Conservation (phyloP, 2,888 invertebrate genomes). For the Torymus auratus region DNA sequence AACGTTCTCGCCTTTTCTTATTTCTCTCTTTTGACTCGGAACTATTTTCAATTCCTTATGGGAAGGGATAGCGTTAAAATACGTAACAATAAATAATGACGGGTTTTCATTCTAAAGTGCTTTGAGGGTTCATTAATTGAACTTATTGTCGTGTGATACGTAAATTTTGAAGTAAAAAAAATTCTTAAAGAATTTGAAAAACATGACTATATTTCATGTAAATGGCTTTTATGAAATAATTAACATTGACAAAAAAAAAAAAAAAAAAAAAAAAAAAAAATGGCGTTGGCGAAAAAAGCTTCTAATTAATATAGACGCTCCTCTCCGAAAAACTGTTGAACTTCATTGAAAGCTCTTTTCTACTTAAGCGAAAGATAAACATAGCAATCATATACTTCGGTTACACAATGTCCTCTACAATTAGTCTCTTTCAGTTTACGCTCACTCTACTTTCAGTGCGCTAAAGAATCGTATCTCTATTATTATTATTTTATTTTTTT, state of each 20-base stretch:
- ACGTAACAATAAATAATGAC: constrained; percentile 5
- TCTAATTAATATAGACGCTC: background rate
- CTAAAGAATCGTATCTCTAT: constrained; percentile 43
- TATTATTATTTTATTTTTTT: too few relatives aligned
- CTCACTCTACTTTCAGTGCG: constrained; percentile 19
- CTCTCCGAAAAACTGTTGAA: too few relatives aligned
- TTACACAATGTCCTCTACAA: constrained; percentile 40
- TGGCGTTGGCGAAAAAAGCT: constrained; percentile 16
- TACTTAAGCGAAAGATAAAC: background rate
- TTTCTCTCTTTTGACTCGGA: constrained; percentile 32
- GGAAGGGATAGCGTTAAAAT: background rate
- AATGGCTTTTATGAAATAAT: constrained; percentile 34
- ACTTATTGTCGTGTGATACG: constrained; percentile 9
- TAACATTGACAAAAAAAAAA: constrained; percentile 18
- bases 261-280: too few relatives aligned
- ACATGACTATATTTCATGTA: constrained; percentile 25
- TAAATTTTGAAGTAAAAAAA: background rate
- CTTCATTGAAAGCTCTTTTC: constrained; percentile 36
- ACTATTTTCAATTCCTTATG: constrained; percentile 23
- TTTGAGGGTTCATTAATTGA: constrained; percentile 3
- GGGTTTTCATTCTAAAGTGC: constrained; percentile 9
- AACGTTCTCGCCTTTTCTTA: constrained; percentile 9
- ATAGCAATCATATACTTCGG: constrained; percentile 43
- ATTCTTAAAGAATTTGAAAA: constrained; percentile 11
- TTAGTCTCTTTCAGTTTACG: constrained; percentile 25